Evolutionary conservation across 1,140 invertebrate species (phyloP).

Genomic region (Pseudomyrmex pallidus): DNA sequence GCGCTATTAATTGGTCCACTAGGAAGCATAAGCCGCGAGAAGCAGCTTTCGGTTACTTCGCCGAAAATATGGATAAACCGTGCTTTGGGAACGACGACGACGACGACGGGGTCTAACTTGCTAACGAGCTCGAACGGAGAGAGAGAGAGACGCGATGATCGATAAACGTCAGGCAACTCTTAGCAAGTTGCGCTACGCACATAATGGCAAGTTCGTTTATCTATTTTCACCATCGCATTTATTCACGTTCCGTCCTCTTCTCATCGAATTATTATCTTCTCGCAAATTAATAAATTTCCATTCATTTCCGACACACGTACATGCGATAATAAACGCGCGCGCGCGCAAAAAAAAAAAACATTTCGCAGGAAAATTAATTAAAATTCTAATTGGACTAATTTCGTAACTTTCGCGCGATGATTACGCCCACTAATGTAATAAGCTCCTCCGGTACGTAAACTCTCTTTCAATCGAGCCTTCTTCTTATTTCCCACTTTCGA

Average conservation of each 20-base stretch:
- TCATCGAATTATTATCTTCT: too few species aligned
- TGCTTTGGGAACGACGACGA: not conserved
- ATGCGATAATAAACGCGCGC: too few species aligned
- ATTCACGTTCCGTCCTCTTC: too few species aligned
- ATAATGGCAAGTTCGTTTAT: not conserved
- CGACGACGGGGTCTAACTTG: slow-evolving; percentile 5
- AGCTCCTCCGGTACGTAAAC: not conserved
- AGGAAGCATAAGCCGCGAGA: slow-evolving; percentile 36
- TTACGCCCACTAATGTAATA: too few species aligned
- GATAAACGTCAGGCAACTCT: slow-evolving; percentile 28
- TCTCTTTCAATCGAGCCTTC: slow-evolving; percentile 24
- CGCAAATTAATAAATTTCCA: too few species aligned
- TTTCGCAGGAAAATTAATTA: too few species aligned
- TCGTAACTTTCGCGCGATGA: too few species aligned
- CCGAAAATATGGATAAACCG: slow-evolving; percentile 52
- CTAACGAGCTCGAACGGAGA: slow-evolving; percentile 26
- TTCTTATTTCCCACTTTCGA: not conserved
- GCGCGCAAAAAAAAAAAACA: too few species aligned
- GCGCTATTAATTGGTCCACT: slow-evolving; percentile 53
- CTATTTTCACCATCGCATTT: not conserved
- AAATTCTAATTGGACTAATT: too few species aligned
- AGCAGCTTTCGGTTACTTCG: not conserved
- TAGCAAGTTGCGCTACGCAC: not conserved
- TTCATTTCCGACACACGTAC: too few species aligned
- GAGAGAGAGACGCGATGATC: not conserved